Conservation (phyloP, 2,113 vertebrate species). For the Cephalopterus ornatus region DNA sequence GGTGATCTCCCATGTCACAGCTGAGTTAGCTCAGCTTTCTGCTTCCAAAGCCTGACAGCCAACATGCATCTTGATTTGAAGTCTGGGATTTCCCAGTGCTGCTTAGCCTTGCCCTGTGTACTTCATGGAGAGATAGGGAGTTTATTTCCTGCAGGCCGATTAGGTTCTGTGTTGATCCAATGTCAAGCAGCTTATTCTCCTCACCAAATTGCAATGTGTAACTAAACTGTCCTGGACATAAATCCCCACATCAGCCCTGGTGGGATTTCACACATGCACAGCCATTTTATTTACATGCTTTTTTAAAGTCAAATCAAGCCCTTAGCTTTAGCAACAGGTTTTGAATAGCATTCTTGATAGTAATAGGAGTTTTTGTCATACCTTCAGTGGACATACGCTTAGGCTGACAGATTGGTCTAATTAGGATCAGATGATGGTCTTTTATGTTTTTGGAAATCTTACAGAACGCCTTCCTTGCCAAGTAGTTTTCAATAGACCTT, state of each 20-base stretch:
- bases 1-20: neutral
- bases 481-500: conserved; percentile 19
- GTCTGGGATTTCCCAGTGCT: neutral
- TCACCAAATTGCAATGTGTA: neutral
- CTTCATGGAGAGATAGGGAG: neutral
- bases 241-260: neutral
- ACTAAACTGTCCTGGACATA: neutral
- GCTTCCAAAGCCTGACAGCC: neutral
- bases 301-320: neutral
- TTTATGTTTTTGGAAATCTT: neutral
- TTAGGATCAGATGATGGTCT: neutral
- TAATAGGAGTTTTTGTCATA: neutral
- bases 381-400: neutral
- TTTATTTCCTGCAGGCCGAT: neutral
- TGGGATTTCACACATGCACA: neutral
- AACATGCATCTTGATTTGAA: neutral
- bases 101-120: neutral
- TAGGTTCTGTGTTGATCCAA: neutral
- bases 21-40: neutral
- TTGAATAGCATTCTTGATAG: neutral
- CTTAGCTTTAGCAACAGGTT: neutral
- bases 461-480: neutral
- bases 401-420: neutral
- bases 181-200: neutral
- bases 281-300: neutral